Conservation (phyloP, 2,113 vertebrate species). For the Sinosuthora webbiana region DNA sequence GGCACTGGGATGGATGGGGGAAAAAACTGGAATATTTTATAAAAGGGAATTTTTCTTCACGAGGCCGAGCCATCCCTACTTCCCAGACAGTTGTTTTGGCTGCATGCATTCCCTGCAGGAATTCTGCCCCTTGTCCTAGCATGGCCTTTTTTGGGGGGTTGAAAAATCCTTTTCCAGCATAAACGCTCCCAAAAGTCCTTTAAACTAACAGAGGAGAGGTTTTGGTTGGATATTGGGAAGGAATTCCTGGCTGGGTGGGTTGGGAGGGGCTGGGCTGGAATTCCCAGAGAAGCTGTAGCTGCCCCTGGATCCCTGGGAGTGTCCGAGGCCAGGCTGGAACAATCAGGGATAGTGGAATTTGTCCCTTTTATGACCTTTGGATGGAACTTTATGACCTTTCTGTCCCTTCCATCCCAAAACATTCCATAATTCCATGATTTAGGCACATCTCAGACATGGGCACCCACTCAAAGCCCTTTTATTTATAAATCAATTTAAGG, state of each 20-base stretch:
- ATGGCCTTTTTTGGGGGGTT: rapidly evolving
- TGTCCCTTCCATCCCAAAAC: neutral
- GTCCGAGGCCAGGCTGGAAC: neutral
- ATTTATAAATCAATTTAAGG: neutral
- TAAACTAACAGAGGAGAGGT: neutral
- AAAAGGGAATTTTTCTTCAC: neutral
- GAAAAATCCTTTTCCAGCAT: rapidly evolving
- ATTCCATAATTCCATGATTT: neutral
- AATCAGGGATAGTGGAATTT: rapidly evolving
- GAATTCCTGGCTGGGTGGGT: neutral
- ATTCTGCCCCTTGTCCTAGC: neutral
- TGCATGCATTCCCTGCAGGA: neutral
- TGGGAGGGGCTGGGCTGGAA: rapidly evolving
- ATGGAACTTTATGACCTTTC: neutral
- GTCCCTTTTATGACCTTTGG: neutral
- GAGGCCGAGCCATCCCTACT: rapidly evolving
- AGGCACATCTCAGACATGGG: rapidly evolving
- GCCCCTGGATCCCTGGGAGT: neutral
- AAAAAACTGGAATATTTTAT: neutral
- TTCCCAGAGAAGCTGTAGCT: neutral
- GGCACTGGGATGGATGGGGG: neutral
- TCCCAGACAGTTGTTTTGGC: neutral
- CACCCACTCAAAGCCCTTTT: neutral
- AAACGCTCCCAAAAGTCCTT: neutral
- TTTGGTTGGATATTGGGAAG: neutral